Conservation (phyloP, 2,113 vertebrate genomes). For the Penelope pileata region DNA sequence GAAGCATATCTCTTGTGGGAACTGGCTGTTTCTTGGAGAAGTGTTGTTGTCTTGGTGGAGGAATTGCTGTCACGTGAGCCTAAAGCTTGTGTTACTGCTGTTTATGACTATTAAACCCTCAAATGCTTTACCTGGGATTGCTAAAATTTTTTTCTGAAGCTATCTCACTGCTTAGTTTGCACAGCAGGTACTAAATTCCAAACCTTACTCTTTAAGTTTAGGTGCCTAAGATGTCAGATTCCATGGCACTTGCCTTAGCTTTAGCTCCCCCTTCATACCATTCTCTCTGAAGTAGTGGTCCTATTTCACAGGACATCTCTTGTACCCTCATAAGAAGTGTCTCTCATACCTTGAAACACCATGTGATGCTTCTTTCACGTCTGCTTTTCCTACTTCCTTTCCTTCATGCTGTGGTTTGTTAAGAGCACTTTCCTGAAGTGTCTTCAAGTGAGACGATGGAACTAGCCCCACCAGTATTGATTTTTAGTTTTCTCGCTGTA, state of each 20-base stretch:
- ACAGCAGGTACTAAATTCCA: neutral
- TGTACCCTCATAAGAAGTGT: accelerated
- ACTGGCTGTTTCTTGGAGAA: too few relatives aligned
- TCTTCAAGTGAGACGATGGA: neutral
- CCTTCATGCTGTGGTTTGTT: neutral
- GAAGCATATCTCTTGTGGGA: too few relatives aligned
- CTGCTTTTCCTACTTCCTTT: neutral
- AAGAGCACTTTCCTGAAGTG: neutral
- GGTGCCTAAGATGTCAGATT: neutral
- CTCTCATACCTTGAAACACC: neutral
- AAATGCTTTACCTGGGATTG: too few relatives aligned
- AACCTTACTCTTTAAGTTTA: neutral
- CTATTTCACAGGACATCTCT: neutral
- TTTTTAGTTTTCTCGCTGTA: neutral
- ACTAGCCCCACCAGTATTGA: neutral
- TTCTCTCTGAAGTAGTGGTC: neutral
- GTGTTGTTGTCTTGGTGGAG: too few relatives aligned
- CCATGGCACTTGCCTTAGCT: neutral
- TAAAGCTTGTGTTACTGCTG: too few relatives aligned
- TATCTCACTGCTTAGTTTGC: too few relatives aligned
- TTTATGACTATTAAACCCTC: too few relatives aligned
- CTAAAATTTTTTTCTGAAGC: too few relatives aligned
- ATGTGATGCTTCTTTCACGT: neutral
- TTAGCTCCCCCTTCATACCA: neutral
- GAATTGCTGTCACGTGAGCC: too few relatives aligned